Evolutionary conservation across 2,888 invertebrate species (phyloP).

Genomic region (Silvanus unidentatus): DNA sequence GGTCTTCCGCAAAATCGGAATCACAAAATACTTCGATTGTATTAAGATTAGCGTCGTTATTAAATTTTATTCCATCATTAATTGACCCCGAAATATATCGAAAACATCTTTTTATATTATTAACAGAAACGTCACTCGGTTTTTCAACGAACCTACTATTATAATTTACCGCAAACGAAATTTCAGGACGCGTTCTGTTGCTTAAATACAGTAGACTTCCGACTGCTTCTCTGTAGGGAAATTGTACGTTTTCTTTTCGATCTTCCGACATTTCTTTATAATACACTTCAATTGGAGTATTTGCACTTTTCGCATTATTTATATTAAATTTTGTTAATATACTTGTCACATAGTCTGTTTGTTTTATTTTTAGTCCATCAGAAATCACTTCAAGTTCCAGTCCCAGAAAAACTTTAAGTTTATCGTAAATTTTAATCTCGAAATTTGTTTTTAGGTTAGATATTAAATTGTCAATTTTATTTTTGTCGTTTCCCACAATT

Average conservation of each 20-base stretch:
- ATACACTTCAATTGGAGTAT: too few relatives aligned
- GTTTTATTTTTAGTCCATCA: slow-evolving; percentile 2
- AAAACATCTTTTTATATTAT: neutral
- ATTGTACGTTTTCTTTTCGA: slow-evolving; percentile 5
- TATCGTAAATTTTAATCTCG: slow-evolving; percentile 1
- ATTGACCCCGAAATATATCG: too few relatives aligned
- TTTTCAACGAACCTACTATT: slow-evolving; percentile 7
- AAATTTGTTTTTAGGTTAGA: neutral
- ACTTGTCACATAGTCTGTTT: neutral
- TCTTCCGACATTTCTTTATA: neutral
- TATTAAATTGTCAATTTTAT: neutral
- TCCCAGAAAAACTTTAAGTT: too few relatives aligned
- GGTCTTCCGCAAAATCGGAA: too few relatives aligned
- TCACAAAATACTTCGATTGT: too few relatives aligned
- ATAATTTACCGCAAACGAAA: slow-evolving; percentile 7
- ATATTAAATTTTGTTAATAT: neutral
- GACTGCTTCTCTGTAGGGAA: slow-evolving; percentile 10
- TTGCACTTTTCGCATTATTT: too few relatives aligned
- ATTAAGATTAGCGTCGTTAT: too few relatives aligned
- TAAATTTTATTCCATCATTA: too few relatives aligned
- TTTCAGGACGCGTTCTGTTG: slow-evolving; percentile 9
- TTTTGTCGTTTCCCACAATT: neutral
- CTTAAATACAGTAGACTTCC: slow-evolving; percentile 11
- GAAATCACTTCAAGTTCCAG: neutral
- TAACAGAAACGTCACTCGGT: slow-evolving; percentile 5